Conservation (phyloP, 2,113 vertebrate species). For the Hippocampus comes region DNA sequence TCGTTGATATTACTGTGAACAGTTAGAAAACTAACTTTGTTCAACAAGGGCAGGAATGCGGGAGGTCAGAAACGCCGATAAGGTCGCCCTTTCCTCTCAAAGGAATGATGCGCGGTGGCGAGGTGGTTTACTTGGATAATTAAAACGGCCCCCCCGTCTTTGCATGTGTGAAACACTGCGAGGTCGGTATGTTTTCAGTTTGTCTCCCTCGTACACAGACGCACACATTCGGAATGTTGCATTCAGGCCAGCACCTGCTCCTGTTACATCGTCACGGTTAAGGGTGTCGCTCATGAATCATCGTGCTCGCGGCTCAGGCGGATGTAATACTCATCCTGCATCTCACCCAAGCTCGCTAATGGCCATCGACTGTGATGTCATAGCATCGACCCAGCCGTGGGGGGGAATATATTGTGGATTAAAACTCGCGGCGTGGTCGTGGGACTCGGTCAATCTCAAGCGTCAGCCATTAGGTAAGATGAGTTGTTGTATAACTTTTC, state of each 20-base stretch:
- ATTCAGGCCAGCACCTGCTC: not conserved
- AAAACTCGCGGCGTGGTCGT: not conserved
- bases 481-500: slow-evolving; percentile 14
- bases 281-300: not conserved
- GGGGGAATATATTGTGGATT: not conserved
- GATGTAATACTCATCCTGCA: slow-evolving; percentile 1
- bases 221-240: not conserved
- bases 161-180: not conserved
- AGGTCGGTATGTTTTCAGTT: not conserved
- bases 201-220: not conserved
- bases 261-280: not conserved
- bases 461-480: slow-evolving; percentile 2
- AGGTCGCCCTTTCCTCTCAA: slow-evolving; percentile 16
- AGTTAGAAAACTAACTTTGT: not conserved
- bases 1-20: too few species aligned
- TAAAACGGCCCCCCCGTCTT: not conserved
- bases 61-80: slow-evolving; percentile 21
- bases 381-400: not conserved
- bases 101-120: too few species aligned
- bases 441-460: not conserved
- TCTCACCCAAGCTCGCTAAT: not conserved
- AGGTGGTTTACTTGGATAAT: not conserved
- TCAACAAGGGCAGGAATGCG: not conserved
- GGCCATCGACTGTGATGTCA: slow-evolving; percentile 7
- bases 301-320: not conserved